Evolutionary conservation across 2,797 vertebrate species (phyloP).

Genomic region (Microcaecilia unicolor): DNA sequence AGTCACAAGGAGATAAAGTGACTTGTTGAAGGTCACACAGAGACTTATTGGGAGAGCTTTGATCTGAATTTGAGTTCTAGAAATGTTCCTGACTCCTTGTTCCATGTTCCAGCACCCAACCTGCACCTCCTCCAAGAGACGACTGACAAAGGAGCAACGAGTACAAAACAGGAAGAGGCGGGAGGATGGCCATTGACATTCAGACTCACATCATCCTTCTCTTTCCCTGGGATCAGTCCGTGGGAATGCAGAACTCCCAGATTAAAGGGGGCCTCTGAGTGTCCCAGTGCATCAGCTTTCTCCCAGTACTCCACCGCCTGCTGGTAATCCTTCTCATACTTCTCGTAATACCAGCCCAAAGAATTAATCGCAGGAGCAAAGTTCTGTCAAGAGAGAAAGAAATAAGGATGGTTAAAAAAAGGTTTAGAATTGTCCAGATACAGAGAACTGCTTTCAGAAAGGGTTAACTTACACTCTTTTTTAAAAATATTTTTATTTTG

Average conservation of each 20-base stretch:
- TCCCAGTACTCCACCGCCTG: slow-evolving; percentile 62
- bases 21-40: no score
- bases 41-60: no score
- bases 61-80: no score
- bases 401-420: not conserved
- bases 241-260: slow-evolving; percentile 54
- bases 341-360: slow-evolving; percentile 69
- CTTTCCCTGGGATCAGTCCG: slow-evolving; percentile 58
- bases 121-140: no score
- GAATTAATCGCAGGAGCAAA: slow-evolving; percentile 62
- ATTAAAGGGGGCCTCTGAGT: slow-evolving; percentile 62
- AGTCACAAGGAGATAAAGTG: no score
- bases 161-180: no score
- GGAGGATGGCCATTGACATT: not conserved
- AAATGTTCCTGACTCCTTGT: no score
- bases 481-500: no score
- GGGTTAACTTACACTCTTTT: no score
- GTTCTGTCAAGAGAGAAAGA: slow-evolving; percentile 28
- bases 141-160: no score
- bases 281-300: slow-evolving; percentile 45
- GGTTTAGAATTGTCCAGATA: no score
- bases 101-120: not conserved
- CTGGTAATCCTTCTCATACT: slow-evolving; percentile 48
- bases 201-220: slow-evolving; percentile 40
- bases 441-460: no score